Evolutionary conservation across 2,797 vertebrate species (phyloP), one percentile per base, ranked within the genome.

Genomic region (Enteromius paludinosus): DNA sequence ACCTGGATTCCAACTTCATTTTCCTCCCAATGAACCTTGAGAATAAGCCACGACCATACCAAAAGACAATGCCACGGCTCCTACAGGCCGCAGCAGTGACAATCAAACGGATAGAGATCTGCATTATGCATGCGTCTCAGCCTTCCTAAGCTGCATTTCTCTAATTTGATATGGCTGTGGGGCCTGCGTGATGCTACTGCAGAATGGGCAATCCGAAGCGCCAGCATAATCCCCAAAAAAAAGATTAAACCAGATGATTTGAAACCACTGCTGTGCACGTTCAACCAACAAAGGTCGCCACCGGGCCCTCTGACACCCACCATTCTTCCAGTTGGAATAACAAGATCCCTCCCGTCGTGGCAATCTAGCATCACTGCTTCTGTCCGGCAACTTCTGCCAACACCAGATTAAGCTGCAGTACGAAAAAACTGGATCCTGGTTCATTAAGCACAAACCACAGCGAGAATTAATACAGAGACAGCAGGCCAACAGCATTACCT

Each of bases 101-200:
- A 85, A 81, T 72, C 68, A 81, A 81, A 80, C 15, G 75, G 84
- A 86, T 56, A 47, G 70, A 61, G 69, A n/a, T 59, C 25, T 87
- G 75, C 83, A 88, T 88, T 88, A 87, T 84, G 66, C 82, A 88
- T 82, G 83, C 62, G 33, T 33, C 65, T 65, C 35, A 30, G 33
- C 43, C 52, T 25, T 73, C 66, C 59, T 25, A 65, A 86, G 38
- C 81, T 61, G 68, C 84, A 77, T 80, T 87, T 79, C 81, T 80
- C 82, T 84, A 85, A 88, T 88, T 88, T 82, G 81, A 69, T 69
- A 66, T 11, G 74, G 71, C 75, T 33, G 45, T 18, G 20, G n/a
- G 25, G 80, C 30, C 49, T 38, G 18, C 68, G 75, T 61, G 73
- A 84, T 61, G 59, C 45, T 23, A 86, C 83, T 83, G 64, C 76